Percentiles rank a stretch among this genome's conserved stretches.
Conservation (phyloP, 1,140 invertebrate genomes). For the Ceratina calcarata region DNA sequence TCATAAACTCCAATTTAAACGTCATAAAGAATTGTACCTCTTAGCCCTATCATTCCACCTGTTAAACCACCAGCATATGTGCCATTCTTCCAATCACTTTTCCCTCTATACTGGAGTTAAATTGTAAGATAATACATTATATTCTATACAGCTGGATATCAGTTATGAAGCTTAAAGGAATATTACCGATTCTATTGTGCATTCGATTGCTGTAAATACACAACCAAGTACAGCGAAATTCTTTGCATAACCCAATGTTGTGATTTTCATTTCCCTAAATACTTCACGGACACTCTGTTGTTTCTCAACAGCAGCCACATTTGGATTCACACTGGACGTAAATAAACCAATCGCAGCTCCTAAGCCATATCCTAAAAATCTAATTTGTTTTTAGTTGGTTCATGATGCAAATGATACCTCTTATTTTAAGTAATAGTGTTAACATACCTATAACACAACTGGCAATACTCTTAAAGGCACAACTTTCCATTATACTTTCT, state of each 20-base stretch:
- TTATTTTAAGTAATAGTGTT: slow-evolving; percentile 1
- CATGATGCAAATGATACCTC: background rate
- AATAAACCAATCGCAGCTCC: slow-evolving; percentile 97
- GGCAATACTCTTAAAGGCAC: slow-evolving; percentile 93
- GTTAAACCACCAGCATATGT: slow-evolving; percentile 96
- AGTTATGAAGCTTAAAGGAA: slow-evolving; percentile 12
- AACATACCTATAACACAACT: slow-evolving; percentile 86
- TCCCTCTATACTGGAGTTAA: slow-evolving; percentile 89
- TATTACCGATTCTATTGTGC: slow-evolving; percentile 92
- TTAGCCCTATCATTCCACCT: slow-evolving; percentile 95
- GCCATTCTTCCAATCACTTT: slow-evolving; percentile 97
- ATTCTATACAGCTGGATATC: slow-evolving; percentile 20
- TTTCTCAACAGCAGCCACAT: slow-evolving; percentile 88
- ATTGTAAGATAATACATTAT: slow-evolving; percentile 23
- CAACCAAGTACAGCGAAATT: slow-evolving; percentile 98
- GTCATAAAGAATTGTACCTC: slow-evolving; percentile 84
- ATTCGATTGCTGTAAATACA: slow-evolving; percentile 96
- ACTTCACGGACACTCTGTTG: slow-evolving; percentile 92
- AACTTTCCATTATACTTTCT: slow-evolving; percentile 94
- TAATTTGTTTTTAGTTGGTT: slow-evolving; percentile 21
- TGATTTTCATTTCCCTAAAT: slow-evolving; percentile 94
- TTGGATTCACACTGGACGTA: slow-evolving; percentile 96
- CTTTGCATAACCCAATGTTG: slow-evolving; percentile 96
- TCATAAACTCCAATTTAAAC: background rate
- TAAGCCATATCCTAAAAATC: slow-evolving; percentile 91